A percentile compares a stretch with the other conserved stretches of the same genome.
These are phyloP conservation scores for Pocillopora verrucosa DNA, from an alignment of 64 coral and sea anemone species.

Conservation along the genomic window DNA sequence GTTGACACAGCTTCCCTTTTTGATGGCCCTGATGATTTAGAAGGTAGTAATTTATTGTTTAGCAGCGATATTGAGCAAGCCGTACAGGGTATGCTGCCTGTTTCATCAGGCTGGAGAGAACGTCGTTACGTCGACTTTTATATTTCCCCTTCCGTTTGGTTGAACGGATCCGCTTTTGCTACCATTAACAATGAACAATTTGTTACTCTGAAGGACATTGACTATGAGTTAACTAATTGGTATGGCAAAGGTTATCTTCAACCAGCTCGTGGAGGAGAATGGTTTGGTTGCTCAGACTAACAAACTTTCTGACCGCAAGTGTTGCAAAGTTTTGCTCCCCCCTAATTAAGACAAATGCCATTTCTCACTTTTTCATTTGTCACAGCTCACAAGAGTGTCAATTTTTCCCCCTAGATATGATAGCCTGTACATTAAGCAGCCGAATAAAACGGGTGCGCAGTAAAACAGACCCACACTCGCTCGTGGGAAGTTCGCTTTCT, in stretches of 20 bases:
- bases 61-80: neutral
- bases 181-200: conserved; percentile 35
- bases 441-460: too few relatives aligned
- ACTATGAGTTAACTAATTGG: conserved; percentile 13
- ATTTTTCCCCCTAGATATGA: too few relatives aligned
- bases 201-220: conserved; percentile 19
- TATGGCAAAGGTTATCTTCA: conserved; percentile 24
- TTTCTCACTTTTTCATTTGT: too few relatives aligned
- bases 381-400: too few relatives aligned
- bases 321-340: too few relatives aligned
- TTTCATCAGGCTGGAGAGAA: neutral
- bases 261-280: neutral
- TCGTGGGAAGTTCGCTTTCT: too few relatives aligned
- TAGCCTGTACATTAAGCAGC: too few relatives aligned
- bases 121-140: conserved; percentile 43
- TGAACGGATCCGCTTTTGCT: neutral
- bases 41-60: conserved; percentile 17
- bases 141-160: neutral
- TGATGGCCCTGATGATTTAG: conserved; percentile 40
- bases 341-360: too few relatives aligned
- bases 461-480: too few relatives aligned
- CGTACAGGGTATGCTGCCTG: neutral
- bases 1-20: conserved; percentile 36
- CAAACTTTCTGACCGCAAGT: neutral
- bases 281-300: neutral